Percentiles rank a stretch among this genome's conserved stretches.
Evolutionary conservation across 2,888 invertebrate genomes (phyloP).

Genomic region (Oxycera nigricornis): DNA sequence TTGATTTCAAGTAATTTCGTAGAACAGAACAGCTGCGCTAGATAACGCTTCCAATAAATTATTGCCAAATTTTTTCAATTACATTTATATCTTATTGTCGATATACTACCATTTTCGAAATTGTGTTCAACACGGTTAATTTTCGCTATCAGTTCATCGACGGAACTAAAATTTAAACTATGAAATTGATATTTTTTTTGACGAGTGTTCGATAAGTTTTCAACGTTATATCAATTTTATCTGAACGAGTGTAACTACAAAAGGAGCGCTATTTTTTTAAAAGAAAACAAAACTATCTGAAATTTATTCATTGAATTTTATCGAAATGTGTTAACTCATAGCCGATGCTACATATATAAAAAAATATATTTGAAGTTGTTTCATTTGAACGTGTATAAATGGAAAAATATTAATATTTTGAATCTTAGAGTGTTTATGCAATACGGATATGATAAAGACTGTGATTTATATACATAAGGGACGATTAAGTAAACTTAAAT

Average conservation of each 20-base stretch:
- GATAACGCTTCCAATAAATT: conserved; percentile 39
- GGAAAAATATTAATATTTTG: conserved; percentile 39
- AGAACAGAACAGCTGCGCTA: conserved; percentile 23
- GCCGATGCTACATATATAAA: conserved; percentile 14
- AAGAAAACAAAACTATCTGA: neutral
- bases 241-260: conserved; percentile 1
- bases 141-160: no score
- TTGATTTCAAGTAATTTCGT: conserved; percentile 2
- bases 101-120: conserved; percentile 25
- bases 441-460: conserved; percentile 47
- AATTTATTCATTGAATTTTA: conserved; percentile 15
- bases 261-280: conserved; percentile 15
- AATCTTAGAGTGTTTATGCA: conserved; percentile 44
- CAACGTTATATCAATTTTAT: conserved; percentile 16
- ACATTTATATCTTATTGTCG: neutral
- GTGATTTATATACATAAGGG: conserved; percentile 47
- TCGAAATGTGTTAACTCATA: conserved; percentile 21
- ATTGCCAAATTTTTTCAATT: conserved; percentile 40
- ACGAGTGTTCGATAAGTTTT: neutral
- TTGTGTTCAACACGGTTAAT: conserved; percentile 21
- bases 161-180: neutral
- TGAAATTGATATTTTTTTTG: no score
- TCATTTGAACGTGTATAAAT: conserved; percentile 25
- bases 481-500: conserved; percentile 29
- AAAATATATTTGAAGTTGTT: conserved; percentile 29